Conservation (phyloP, 30 jellyfish, hydroid and myxozoan genomes). For the Clytia hemisphaerica region DNA sequence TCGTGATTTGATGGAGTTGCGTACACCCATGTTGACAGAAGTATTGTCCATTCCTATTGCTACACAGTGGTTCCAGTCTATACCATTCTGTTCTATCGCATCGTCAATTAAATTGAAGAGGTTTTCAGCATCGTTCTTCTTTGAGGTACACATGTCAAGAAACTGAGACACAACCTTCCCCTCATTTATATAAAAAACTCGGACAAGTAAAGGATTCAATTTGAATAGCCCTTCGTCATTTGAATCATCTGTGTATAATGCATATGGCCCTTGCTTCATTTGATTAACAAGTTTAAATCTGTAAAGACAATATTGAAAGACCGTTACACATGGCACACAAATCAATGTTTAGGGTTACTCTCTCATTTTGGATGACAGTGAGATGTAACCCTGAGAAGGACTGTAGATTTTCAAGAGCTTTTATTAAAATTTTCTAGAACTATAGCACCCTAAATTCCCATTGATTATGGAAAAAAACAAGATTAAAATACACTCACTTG, state of each 20-base stretch:
- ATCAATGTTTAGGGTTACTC: no score
- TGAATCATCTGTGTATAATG: neutral
- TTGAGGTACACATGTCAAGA: constrained; percentile 6
- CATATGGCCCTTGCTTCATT: constrained; percentile 5
- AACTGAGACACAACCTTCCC: constrained; percentile 5
- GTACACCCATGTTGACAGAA: neutral
- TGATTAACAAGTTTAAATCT: neutral
- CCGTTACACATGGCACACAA: no score
- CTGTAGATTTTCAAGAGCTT: no score
- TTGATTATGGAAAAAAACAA: no score
- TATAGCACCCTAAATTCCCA: no score
- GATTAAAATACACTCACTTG: neutral
- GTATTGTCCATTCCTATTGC: constrained; percentile 13
- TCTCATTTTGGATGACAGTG: no score
- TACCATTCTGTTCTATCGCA: neutral
- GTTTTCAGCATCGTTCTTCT: neutral
- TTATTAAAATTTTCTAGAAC: no score
- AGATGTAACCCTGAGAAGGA: no score
- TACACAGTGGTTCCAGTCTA: constrained; percentile 5
- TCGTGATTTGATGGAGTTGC: constrained; percentile 8
- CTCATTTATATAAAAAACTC: neutral
- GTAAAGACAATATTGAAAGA: neutral
- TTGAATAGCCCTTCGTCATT: constrained; percentile 17
- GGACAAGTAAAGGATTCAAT: neutral
- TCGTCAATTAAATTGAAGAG: neutral